Evolutionary conservation across 2,797 vertebrate species (phyloP).

Genomic region (Coracias cyanogaster): DNA sequence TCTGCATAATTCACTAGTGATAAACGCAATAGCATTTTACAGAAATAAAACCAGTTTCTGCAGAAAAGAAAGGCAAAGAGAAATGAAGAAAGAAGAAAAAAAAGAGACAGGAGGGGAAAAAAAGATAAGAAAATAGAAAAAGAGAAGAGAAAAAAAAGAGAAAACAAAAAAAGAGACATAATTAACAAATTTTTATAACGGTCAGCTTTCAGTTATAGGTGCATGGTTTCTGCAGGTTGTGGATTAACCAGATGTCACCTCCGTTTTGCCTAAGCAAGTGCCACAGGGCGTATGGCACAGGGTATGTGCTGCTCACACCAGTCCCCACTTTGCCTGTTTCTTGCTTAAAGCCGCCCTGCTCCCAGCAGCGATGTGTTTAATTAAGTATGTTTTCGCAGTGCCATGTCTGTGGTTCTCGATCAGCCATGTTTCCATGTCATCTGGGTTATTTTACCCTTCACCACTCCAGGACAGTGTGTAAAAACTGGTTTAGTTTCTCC

Average conservation of each 20-base stretch:
- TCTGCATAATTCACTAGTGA: slow-evolving; percentile 60
- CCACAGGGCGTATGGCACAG: not conserved
- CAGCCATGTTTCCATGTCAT: not conserved
- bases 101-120: not conserved
- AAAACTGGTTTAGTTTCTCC: slow-evolving; percentile 19
- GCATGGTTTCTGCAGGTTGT: not conserved
- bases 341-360: not conserved
- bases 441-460: not conserved
- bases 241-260: not conserved
- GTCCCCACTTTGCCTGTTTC: not conserved
- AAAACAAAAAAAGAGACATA: not conserved
- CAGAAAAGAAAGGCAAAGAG: not conserved
- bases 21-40: slow-evolving; percentile 22
- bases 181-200: not conserved
- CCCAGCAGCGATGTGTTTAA: not conserved
- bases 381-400: not conserved
- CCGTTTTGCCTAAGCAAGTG: not conserved
- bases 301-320: not conserved
- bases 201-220: not conserved
- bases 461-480: not conserved
- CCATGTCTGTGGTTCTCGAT: not conserved
- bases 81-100: not conserved
- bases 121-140: not conserved
- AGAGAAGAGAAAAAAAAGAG: not conserved
- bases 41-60: not conserved